Evolutionary conservation across 1,140 invertebrate genomes (phyloP).

Genomic region (Phymastichus coffea): DNA sequence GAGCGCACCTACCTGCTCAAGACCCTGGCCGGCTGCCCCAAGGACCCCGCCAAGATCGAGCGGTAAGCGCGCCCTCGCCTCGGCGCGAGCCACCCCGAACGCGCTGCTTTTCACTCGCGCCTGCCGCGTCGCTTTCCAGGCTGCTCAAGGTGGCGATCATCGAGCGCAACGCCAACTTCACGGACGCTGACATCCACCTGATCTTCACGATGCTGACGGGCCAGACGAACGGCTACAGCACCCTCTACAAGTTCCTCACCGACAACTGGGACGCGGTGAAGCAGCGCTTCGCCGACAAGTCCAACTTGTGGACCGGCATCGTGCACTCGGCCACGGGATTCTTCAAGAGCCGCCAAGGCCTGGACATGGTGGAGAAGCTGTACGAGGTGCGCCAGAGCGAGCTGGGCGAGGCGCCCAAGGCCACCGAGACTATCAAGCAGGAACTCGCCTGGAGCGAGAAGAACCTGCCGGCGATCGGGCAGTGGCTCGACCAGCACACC

Average conservation of each 20-base stretch:
- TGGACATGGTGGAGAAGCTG: constrained; percentile 65
- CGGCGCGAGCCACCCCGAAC: too few relatives aligned
- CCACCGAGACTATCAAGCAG: constrained; percentile 66
- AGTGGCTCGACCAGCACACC: constrained; percentile 57
- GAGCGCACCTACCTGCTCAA: constrained; percentile 75
- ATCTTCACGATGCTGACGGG: constrained; percentile 72
- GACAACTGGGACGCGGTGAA: constrained; percentile 68
- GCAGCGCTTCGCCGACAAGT: constrained; percentile 64
- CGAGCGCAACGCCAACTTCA: constrained; percentile 67
- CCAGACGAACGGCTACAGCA: constrained; percentile 65
- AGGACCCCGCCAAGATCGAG: constrained; percentile 66
- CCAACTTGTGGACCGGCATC: constrained; percentile 71
- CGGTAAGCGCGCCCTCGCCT: constrained; percentile 42
- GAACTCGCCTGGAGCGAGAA: constrained; percentile 70
- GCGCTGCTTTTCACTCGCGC: too few relatives aligned
- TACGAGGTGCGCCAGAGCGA: constrained; percentile 62
- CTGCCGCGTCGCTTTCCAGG: too few relatives aligned
- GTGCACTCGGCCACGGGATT: constrained; percentile 69
- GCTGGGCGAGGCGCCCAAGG: constrained; percentile 67
- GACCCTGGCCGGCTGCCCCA: constrained; percentile 72
- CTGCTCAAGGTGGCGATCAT: constrained; percentile 69
- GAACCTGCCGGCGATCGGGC: constrained; percentile 68
- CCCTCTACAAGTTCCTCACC: constrained; percentile 67
- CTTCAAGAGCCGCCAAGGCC: constrained; percentile 70
- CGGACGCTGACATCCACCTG: constrained; percentile 70